Evolutionary conservation across 2,797 vertebrate species (phyloP).

Genomic region (Propithecus deckenii): DNA sequence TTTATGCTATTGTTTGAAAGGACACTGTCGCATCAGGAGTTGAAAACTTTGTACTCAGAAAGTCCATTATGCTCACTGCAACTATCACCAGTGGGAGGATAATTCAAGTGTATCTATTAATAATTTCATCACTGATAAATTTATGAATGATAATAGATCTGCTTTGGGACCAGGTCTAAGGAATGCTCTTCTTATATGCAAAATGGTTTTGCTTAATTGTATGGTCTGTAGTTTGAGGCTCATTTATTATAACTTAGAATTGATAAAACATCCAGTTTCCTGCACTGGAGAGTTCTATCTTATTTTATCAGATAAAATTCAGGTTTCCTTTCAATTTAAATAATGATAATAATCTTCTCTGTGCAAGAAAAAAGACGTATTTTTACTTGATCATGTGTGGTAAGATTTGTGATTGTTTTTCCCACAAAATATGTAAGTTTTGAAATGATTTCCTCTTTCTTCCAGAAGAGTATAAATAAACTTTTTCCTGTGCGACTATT

Average conservation of each 20-base stretch:
- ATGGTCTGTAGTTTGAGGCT: background rate
- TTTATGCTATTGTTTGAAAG: background rate
- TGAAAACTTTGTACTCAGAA: background rate
- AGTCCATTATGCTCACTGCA: background rate
- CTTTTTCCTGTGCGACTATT: conserved; percentile 24
- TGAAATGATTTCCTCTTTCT: conserved; percentile 67
- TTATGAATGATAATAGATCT: background rate
- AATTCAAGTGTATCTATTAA: background rate
- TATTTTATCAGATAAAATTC: conserved; percentile 30
- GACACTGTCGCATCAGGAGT: fast-evolving
- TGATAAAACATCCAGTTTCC: background rate
- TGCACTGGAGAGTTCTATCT: conserved; percentile 34
- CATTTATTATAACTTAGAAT: conserved; percentile 59
- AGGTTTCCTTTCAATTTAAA: background rate
- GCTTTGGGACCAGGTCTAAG: background rate
- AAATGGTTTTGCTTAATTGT: conserved; percentile 21
- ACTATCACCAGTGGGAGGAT: background rate
- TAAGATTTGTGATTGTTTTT: conserved; percentile 40
- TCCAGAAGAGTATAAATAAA: conserved; percentile 50
- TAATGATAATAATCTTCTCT: background rate
- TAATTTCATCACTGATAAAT: background rate
- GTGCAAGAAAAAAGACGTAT: background rate
- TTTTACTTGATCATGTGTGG: background rate
- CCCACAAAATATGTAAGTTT: conserved; percentile 57
- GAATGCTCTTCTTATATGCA: background rate